Conservation (phyloP, 1,140 invertebrate species). For the Atta cephalotes region DNA sequence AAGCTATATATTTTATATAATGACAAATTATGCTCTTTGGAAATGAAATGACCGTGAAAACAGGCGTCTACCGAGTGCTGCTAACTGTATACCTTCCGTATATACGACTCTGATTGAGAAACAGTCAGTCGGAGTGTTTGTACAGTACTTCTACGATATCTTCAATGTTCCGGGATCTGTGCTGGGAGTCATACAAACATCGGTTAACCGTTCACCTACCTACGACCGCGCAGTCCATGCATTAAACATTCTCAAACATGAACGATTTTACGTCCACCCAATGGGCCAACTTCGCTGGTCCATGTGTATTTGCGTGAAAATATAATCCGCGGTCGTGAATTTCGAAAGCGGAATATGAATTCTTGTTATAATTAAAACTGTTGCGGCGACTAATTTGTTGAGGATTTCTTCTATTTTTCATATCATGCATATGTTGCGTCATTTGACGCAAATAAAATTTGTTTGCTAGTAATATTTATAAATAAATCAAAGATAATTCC, state of each 20-base stretch:
- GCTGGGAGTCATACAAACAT: constrained; percentile 69
- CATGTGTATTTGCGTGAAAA: neutral
- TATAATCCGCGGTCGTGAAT: constrained; percentile 33
- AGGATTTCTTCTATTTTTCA: neutral
- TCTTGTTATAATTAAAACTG: constrained; percentile 44
- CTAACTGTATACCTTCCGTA: constrained; percentile 48
- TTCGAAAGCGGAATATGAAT: neutral
- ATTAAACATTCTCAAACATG: constrained; percentile 78
- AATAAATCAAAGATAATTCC: constrained; percentile 17
- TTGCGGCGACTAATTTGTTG: neutral
- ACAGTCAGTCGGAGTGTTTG: constrained; percentile 75
- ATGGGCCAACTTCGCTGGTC: constrained; percentile 29
- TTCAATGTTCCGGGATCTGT: constrained; percentile 54
- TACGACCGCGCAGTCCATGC: constrained; percentile 68
- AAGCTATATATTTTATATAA: constrained; percentile 26
- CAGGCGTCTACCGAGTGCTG: constrained; percentile 21
- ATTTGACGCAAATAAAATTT: constrained; percentile 9
- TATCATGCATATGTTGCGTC: neutral
- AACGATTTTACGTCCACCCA: constrained; percentile 39
- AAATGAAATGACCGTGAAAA: constrained; percentile 52
- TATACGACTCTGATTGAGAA: constrained; percentile 71
- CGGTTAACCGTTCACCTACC: constrained; percentile 65
- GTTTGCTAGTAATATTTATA: neutral
- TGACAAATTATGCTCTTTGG: constrained; percentile 49
- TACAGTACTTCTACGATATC: constrained; percentile 75